phyloP scores from a whole-genome alignment of 2,797 vertebrate genomes.

The Neomorphus geoffroyi region DNA sequence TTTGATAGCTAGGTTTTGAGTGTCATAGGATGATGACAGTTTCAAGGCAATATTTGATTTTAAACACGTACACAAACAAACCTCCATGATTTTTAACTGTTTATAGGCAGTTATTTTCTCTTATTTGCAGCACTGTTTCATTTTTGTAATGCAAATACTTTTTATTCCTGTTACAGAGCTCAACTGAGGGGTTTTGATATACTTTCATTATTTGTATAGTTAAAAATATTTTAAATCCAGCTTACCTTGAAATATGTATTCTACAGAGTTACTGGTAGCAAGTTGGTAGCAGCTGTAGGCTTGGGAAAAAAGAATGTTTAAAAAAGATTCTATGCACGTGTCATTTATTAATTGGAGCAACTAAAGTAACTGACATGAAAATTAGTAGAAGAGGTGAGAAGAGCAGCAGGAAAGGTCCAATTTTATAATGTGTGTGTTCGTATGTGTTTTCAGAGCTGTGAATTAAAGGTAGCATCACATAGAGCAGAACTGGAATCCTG shows the following conservation, averaged over 20 bases:
- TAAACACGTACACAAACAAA: neutral
- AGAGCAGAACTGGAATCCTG: neutral
- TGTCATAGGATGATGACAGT: neutral
- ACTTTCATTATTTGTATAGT: neutral
- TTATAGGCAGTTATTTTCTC: constrained; percentile 8
- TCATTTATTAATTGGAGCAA: constrained; percentile 6
- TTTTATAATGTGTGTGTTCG: constrained; percentile 3
- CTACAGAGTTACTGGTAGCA: neutral
- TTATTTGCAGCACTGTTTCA: neutral
- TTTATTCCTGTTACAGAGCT: constrained; percentile 4
- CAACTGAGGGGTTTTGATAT: constrained; percentile 18
- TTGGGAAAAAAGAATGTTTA: neutral
- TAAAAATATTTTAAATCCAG: neutral
- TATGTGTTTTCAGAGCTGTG: constrained; percentile 37
- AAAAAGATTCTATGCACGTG: neutral
- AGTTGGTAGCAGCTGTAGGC: constrained; percentile 30
- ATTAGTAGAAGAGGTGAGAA: neutral
- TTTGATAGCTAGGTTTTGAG: neutral
- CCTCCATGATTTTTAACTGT: neutral
- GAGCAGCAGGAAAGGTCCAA: constrained; percentile 23
- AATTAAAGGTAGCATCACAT: constrained; percentile 29
- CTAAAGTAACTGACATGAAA: neutral
- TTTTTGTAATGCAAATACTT: constrained; percentile 30
- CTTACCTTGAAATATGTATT: neutral
- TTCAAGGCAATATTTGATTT: neutral